A percentile compares a stretch with the other conserved stretches of the same genome.
Conservation (phyloP, 2,797 vertebrate genomes). For the Peromyscus aztecus region DNA sequence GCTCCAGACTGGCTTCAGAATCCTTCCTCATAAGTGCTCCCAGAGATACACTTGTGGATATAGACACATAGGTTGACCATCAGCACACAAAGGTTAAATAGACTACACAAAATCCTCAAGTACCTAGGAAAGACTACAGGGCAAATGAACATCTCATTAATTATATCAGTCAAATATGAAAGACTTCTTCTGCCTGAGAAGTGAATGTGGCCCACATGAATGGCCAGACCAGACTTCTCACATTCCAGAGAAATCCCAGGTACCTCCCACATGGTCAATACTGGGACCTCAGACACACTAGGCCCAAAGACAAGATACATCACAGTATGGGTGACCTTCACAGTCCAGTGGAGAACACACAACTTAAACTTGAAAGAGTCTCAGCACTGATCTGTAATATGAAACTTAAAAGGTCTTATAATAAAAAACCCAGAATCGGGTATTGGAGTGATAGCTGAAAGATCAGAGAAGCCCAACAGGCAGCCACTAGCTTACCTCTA, state of each 20-base stretch:
- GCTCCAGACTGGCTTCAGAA: too few species aligned
- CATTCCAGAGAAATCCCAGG: not conserved
- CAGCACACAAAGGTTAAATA: not conserved
- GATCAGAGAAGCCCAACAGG: too few species aligned
- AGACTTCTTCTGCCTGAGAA: not conserved
- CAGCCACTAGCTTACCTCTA: too few species aligned
- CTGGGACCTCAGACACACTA: too few species aligned
- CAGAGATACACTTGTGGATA: not conserved
- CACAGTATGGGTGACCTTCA: not conserved
- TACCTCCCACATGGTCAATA: not conserved
- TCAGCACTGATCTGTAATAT: not conserved
- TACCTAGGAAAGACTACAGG: not conserved
- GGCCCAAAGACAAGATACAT: rapidly evolving
- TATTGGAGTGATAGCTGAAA: too few species aligned
- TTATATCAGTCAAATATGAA: not conserved
- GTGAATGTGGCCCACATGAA: slow-evolving; percentile 55
- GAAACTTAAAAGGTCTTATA: too few species aligned
- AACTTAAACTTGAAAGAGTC: not conserved
- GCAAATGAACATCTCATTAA: not conserved
- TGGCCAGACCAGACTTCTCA: too few species aligned
- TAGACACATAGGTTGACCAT: not conserved
- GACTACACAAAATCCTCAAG: not conserved
- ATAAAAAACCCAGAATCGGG: too few species aligned
- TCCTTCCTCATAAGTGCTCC: too few species aligned
- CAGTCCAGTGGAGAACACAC: rapidly evolving